These are phyloP conservation scores for Rhagoletis zephyria DNA, from an alignment of 1,140 invertebrate genomes.

Conservation along the genomic window DNA sequence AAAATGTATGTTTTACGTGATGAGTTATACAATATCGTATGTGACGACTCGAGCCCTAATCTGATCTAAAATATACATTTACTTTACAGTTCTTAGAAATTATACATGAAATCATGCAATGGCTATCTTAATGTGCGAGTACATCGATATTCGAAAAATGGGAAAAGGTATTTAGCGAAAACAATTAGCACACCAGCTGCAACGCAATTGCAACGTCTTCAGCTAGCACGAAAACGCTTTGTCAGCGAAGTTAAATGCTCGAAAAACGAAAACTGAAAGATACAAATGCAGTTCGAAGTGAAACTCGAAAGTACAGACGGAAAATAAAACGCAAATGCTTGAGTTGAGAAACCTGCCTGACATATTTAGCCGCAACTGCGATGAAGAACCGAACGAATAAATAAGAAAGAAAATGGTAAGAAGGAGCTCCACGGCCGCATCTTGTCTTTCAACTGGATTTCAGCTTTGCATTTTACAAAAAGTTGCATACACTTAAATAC, in stretches of 20 bases:
- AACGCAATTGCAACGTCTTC: background rate
- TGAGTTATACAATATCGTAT: too few relatives aligned
- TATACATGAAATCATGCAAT: too few relatives aligned
- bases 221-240: background rate
- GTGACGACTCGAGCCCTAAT: too few relatives aligned
- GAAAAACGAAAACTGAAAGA: background rate
- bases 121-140: too few relatives aligned
- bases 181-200: conserved; percentile 43
- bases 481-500: conserved; percentile 20
- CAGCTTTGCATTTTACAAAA: conserved; percentile 9
- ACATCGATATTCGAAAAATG: background rate
- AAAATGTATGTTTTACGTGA: too few relatives aligned
- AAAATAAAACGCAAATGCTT: background rate
- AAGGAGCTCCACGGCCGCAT: conserved; percentile 6
- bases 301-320: background rate
- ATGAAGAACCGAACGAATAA: background rate
- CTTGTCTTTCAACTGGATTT: conserved; percentile 42
- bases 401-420: background rate
- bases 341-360: background rate
- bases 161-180: background rate
- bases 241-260: conserved; percentile 17
- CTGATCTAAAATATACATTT: too few relatives aligned
- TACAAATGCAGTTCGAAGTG: background rate
- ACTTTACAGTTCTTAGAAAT: too few relatives aligned
- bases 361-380: background rate